These are phyloP conservation scores for Lophius piscatorius DNA, from an alignment of 2,113 vertebrate genomes.

Conservation along the genomic window DNA sequence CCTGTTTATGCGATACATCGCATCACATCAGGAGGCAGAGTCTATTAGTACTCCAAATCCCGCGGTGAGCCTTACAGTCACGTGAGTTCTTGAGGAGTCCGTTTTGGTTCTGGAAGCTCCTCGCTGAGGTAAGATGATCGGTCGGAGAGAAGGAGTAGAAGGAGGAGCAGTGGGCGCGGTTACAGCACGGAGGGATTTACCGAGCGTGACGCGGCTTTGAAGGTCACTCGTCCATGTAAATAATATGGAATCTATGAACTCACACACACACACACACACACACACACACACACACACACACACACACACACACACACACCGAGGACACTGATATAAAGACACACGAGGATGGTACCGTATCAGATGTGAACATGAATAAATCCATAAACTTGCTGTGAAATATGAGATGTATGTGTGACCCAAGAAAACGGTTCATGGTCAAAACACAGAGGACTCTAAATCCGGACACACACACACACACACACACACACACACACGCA, in stretches of 20 bases:
- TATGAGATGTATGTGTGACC: constrained; percentile 21
- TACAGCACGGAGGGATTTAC: constrained; percentile 39
- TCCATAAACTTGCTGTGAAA: constrained; percentile 39
- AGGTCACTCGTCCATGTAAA: constrained; percentile 65
- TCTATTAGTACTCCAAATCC: constrained; percentile 43
- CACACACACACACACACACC: not conserved
- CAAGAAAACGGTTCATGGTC: constrained; percentile 24
- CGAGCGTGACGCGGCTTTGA: constrained; percentile 57
- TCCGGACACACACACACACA: no score
- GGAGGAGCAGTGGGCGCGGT: constrained; percentile 27
- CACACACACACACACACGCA: no score
- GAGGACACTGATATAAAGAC: constrained; percentile 20
- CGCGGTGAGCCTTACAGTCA: constrained; percentile 9
- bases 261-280: constrained; percentile 16
- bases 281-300: not conserved
- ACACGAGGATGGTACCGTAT: constrained; percentile 13
- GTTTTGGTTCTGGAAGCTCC: constrained; percentile 23
- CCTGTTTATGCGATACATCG: constrained; percentile 33
- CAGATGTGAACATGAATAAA: constrained; percentile 46
- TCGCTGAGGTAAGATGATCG: constrained; percentile 20
- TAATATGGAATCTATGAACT: constrained; percentile 41
- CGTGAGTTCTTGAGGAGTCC: constrained; percentile 27
- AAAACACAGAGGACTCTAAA: no score
- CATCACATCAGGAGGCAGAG: constrained; percentile 16
- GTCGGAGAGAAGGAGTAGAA: constrained; percentile 3